These are phyloP conservation scores for Pterobdella sp. DNA, from an alignment of 2,888 invertebrate genomes.

Conservation along the genomic window DNA sequence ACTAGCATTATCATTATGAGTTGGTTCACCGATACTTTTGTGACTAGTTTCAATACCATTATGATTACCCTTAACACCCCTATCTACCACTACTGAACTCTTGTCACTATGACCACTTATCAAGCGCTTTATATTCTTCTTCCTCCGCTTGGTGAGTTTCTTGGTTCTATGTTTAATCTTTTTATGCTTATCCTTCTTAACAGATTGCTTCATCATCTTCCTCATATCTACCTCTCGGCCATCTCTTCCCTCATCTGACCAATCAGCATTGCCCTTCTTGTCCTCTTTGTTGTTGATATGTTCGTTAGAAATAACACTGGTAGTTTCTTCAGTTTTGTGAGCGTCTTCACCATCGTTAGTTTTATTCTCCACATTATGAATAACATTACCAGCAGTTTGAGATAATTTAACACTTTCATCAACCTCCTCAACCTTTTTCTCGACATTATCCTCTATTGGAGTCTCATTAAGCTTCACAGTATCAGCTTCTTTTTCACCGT, in stretches of 20 bases:
- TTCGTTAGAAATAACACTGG: not conserved
- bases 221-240: not conserved
- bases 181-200: no score
- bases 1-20: not conserved
- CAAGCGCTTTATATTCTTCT: no score
- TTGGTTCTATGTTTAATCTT: no score
- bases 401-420: not conserved
- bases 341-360: not conserved
- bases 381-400: not conserved
- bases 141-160: no score
- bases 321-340: not conserved
- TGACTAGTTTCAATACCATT: no score
- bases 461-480: not conserved
- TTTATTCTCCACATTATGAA: not conserved
- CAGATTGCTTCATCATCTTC: no score
- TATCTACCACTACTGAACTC: no score
- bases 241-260: not conserved
- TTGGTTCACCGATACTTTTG: no score
- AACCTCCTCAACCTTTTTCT: not conserved
- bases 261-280: not conserved
- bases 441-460: constrained; percentile 13
- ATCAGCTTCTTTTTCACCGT: not conserved
- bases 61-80: no score
- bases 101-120: no score
- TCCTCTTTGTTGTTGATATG: not conserved